phyloP scores from a whole-genome alignment of 2,888 invertebrate species.

The Crepidodera aurea region DNA sequence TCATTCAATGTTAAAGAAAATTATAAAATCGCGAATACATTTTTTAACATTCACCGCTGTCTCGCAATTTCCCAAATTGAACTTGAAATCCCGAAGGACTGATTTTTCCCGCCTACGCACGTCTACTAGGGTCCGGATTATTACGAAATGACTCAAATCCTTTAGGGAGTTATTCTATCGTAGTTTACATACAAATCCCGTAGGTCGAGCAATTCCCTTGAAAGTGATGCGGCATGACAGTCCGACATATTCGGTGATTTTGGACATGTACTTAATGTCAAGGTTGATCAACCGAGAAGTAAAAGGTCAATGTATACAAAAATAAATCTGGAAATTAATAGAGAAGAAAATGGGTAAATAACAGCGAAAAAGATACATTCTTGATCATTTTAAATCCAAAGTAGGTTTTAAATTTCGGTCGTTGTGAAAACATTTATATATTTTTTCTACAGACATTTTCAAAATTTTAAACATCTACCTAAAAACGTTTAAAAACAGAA shows the following conservation, averaged over 20 bases:
- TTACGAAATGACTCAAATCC: constrained; percentile 34
- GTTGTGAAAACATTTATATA: too few relatives aligned
- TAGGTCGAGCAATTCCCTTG: constrained; percentile 13
- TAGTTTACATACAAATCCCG: constrained; percentile 29
- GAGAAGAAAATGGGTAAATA: too few relatives aligned
- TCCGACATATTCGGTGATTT: not conserved
- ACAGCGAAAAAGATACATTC: too few relatives aligned
- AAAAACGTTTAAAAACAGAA: too few relatives aligned
- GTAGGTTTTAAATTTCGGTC: too few relatives aligned
- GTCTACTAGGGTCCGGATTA: constrained; percentile 31
- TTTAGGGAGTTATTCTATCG: constrained; percentile 25
- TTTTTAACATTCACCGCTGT: too few relatives aligned
- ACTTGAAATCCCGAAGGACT: constrained; percentile 14
- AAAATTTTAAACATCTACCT: too few relatives aligned
- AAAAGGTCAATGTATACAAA: not conserved
- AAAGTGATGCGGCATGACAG: constrained; percentile 13
- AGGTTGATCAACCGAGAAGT: not conserved
- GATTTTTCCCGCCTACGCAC: constrained; percentile 19
- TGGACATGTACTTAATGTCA: constrained; percentile 6
- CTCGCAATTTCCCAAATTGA: constrained; percentile 4
- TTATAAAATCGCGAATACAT: too few relatives aligned
- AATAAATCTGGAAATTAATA: too few relatives aligned
- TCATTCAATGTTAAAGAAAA: too few relatives aligned
- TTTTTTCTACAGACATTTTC: too few relatives aligned
- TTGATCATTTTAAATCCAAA: too few relatives aligned